These are phyloP conservation scores for Ascaphus truei DNA, from an alignment of 2,113 vertebrate genomes.

Conservation along the genomic window DNA sequence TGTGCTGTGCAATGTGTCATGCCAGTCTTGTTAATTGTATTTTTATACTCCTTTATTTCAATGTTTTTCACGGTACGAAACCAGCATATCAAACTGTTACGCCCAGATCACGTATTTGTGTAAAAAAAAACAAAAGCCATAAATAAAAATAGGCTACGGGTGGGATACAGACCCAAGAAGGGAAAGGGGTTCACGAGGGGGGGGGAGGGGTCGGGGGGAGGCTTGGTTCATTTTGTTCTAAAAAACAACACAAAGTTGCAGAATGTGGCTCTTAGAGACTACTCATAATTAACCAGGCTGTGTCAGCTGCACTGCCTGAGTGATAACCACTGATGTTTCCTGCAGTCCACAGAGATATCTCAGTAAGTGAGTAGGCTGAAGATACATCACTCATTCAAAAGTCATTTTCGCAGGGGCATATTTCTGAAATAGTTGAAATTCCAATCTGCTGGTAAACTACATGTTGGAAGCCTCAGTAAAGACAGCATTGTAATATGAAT, in stretches of 20 bases:
- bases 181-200: too few relatives aligned
- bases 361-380: constrained; percentile 1
- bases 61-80: too few relatives aligned
- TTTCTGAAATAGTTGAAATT: constrained; percentile 25
- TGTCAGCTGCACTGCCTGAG: constrained; percentile 17
- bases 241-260: neutral
- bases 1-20: neutral
- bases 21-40: neutral
- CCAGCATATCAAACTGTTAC: too few relatives aligned
- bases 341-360: neutral
- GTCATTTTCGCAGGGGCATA: constrained; percentile 23
- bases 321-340: constrained; percentile 29
- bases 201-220: too few relatives aligned
- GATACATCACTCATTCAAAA: constrained; percentile 25
- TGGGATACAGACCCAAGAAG: too few relatives aligned
- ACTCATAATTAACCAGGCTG: neutral
- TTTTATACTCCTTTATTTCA: too few relatives aligned
- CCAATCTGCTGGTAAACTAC: constrained; percentile 6
- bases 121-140: too few relatives aligned
- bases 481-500: neutral
- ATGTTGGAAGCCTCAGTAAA: neutral
- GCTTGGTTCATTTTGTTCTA: too few relatives aligned
- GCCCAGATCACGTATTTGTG: too few relatives aligned
- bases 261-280: constrained; percentile 17
- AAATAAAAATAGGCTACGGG: too few relatives aligned